A percentile compares a stretch with the other conserved stretches of the same genome.
These are phyloP conservation scores for Spodoptera frugiperda DNA, from an alignment of 1,140 invertebrate genomes.

Conservation along the genomic window DNA sequence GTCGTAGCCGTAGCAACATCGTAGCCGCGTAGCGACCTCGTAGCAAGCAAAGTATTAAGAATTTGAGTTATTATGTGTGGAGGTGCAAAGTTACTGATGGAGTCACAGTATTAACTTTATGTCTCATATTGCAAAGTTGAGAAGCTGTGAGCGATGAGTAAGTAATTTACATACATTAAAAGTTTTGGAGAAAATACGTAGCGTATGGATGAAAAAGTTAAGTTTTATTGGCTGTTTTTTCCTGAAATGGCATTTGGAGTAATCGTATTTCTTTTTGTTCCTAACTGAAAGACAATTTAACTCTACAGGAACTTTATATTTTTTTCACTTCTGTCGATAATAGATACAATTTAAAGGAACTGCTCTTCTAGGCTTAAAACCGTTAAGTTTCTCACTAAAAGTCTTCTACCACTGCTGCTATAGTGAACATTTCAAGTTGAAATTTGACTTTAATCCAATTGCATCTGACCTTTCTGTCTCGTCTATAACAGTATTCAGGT, in stretches of 20 bases:
- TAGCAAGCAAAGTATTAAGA: conserved; percentile 22
- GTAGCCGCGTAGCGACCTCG: conserved; percentile 20
- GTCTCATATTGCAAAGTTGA: conserved; percentile 23
- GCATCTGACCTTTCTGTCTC: conserved; percentile 56
- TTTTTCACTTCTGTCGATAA: too few species aligned
- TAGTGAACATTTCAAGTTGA: too few species aligned
- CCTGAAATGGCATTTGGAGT: neutral
- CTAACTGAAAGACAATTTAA: too few species aligned
- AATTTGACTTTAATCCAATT: conserved; percentile 1
- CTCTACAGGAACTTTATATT: too few species aligned
- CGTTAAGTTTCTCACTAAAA: too few species aligned
- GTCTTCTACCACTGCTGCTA: too few species aligned
- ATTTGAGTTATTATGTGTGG: conserved; percentile 22
- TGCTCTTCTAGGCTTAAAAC: too few species aligned
- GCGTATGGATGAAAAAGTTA: neutral
- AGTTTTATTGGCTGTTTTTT: neutral
- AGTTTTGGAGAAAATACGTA: neutral
- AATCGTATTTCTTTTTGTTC: neutral
- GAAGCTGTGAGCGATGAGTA: neutral
- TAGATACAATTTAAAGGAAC: too few species aligned
- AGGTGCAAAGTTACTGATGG: conserved; percentile 25
- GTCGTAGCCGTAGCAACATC: conserved; percentile 23
- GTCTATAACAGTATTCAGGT: conserved; percentile 60
- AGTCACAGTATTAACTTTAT: conserved; percentile 25
- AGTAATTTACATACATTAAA: conserved; percentile 30